Evolutionary conservation across 2,113 vertebrate genomes (phyloP), one percentile per base, ranked within the genome.

Genomic region (Siphamia tubifer): DNA sequence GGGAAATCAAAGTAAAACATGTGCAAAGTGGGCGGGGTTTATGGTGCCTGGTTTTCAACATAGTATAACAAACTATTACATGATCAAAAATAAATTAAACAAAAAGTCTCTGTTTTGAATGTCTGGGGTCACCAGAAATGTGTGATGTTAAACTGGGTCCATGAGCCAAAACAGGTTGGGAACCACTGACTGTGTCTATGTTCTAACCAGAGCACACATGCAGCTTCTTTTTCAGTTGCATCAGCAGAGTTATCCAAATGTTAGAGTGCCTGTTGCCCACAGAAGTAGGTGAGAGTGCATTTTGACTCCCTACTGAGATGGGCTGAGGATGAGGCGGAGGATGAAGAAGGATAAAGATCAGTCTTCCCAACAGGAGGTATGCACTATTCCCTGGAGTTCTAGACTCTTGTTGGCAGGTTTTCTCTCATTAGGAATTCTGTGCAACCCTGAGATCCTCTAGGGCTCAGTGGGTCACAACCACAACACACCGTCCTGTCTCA

Each of bases 381-480:
- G n/a, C 40, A 45, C 48, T 25, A 38, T 85, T 84, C 69, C 82
- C 30, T 4, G 20, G 77, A 68, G 78, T 52, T 21, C 31, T 24
- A 16, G 21, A 21, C 30, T 76, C 61, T 70, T 69, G 55, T 83
- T 85, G 67, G 75, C 77, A 38, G 71, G 44, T 81, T 24, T 45
- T 49, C 20, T 21, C 73, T 89, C 66, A 83, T 92, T 88, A 84
- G 62, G 62, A 63, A 87, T 86, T 87, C 83, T 75, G 67, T 53
- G 52, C 68, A 53, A 54, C 77, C 61, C 53, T 32, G 12, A 32
- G 34, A 73, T 44, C 60, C 67, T 74, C 23, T 17, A 6, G 49
- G 68, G 54, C 34, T 49, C 20, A 48, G 24, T 25, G 2, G 9
- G 54, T 74, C 70, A 75, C 56, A 43, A n/a, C 27, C n/a, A 80